These are phyloP conservation scores for Boloria euphrosyne DNA, from an alignment of 2,888 invertebrate genomes.

Conservation along the genomic window DNA sequence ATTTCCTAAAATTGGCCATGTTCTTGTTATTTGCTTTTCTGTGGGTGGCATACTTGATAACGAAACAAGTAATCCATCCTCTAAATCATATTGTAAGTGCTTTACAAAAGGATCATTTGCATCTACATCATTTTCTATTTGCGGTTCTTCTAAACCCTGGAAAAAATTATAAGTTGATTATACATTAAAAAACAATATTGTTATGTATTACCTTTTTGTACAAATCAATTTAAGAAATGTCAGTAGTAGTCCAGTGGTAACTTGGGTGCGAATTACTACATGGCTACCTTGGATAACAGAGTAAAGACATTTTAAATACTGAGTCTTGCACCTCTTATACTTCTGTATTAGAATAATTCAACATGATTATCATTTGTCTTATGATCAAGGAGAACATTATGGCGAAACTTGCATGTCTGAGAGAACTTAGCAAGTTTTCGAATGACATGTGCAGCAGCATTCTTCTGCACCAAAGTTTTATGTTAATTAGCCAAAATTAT, in stretches of 20 bases:
- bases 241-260: too few species aligned
- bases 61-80: conserved; percentile 83
- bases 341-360: too few species aligned
- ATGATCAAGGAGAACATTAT: too few species aligned
- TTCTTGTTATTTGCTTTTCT: conserved; percentile 61
- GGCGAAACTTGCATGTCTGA: too few species aligned
- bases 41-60: conserved; percentile 77
- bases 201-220: background rate
- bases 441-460: too few species aligned
- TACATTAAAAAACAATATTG: background rate
- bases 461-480: background rate
- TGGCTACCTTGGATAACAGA: too few species aligned
- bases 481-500: background rate
- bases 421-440: too few species aligned
- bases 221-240: too few species aligned
- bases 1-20: conserved; percentile 85
- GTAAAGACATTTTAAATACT: too few species aligned
- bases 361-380: too few species aligned
- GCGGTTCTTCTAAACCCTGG: conserved; percentile 50
- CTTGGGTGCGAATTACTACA: too few species aligned
- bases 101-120: conserved; percentile 85
- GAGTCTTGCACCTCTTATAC: too few species aligned
- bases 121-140: conserved; percentile 52
- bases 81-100: conserved; percentile 86
- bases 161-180: conserved; percentile 16